Conservation (phyloP, 2,888 invertebrate genomes). For the Unio delphinus region DNA sequence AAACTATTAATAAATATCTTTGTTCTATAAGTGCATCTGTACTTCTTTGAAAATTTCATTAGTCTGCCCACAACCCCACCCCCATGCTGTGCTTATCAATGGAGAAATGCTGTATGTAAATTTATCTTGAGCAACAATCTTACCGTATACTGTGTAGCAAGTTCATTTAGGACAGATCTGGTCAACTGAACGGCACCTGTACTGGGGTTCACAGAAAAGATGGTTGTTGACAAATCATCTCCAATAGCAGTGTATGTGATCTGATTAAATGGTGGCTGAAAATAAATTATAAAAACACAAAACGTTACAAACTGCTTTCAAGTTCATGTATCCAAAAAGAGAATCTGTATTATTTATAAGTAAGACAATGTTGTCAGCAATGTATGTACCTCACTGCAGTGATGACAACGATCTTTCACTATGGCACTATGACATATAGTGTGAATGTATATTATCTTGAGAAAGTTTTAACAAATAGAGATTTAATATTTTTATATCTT, state of each 20-base stretch:
- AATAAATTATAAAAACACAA: slow-evolving; percentile 6
- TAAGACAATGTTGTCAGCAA: too few relatives aligned
- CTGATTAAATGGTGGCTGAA: slow-evolving; percentile 44
- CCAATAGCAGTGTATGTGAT: slow-evolving; percentile 43
- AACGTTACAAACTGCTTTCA: background rate
- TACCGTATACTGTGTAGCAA: slow-evolving; percentile 34
- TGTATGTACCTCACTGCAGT: too few relatives aligned
- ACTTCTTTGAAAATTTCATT: too few relatives aligned
- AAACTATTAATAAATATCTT: too few relatives aligned
- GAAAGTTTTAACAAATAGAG: too few relatives aligned
- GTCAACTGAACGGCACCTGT: slow-evolving; percentile 45
- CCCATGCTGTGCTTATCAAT: background rate
- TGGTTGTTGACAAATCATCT: slow-evolving; percentile 33
- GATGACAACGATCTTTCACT: too few relatives aligned
- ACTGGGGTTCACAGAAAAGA: slow-evolving; percentile 47
- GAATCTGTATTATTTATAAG: too few relatives aligned
- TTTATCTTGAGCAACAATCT: slow-evolving; percentile 3
- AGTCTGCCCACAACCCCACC: too few relatives aligned
- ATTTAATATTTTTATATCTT: too few relatives aligned
- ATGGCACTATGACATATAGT: too few relatives aligned
- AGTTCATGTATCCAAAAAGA: background rate
- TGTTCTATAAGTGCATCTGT: too few relatives aligned
- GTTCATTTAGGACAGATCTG: slow-evolving; percentile 20
- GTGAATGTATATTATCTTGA: too few relatives aligned
- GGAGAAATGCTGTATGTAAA: background rate